Evolutionary conservation across 2,113 vertebrate genomes (phyloP).

Genomic region (Siniperca knerii): DNA sequence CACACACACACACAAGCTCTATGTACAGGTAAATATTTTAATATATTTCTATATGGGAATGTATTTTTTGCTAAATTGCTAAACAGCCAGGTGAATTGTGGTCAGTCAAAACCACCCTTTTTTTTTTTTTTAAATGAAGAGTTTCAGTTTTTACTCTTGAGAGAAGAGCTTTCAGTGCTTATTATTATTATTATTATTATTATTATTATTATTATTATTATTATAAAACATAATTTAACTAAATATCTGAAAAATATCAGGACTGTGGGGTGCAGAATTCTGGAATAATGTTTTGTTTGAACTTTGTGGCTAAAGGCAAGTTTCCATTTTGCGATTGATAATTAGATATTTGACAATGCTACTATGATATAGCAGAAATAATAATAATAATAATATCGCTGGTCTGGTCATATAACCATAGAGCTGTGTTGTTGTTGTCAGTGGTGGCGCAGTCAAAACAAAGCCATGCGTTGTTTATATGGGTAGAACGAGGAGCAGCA

Average conservation of each 20-base stretch:
- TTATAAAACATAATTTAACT: no score
- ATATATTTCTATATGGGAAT: no score
- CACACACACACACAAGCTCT: no score
- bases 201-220: not conserved
- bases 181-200: not conserved
- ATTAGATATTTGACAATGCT: not conserved
- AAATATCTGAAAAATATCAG: not conserved
- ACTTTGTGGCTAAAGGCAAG: not conserved
- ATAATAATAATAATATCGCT: no score
- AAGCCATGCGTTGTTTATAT: conserved; percentile 59
- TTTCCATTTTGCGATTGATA: not conserved
- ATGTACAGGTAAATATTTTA: not conserved
- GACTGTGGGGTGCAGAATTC: not conserved
- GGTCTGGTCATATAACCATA: not conserved
- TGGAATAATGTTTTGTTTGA: no score
- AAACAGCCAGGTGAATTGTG: no score
- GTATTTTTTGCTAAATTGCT: no score
- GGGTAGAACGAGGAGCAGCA: conserved; percentile 12
- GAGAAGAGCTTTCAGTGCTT: not conserved
- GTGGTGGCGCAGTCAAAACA: conserved; percentile 53
- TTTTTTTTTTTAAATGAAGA: not conserved
- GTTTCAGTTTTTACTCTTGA: not conserved
- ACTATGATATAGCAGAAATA: not conserved
- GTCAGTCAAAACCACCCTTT: no score
- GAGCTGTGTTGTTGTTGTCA: not conserved